A percentile compares a stretch with the other conserved stretches of the same genome.
phyloP scores from a whole-genome alignment of 2,888 invertebrate genomes.

The Morpho achilles region DNA sequence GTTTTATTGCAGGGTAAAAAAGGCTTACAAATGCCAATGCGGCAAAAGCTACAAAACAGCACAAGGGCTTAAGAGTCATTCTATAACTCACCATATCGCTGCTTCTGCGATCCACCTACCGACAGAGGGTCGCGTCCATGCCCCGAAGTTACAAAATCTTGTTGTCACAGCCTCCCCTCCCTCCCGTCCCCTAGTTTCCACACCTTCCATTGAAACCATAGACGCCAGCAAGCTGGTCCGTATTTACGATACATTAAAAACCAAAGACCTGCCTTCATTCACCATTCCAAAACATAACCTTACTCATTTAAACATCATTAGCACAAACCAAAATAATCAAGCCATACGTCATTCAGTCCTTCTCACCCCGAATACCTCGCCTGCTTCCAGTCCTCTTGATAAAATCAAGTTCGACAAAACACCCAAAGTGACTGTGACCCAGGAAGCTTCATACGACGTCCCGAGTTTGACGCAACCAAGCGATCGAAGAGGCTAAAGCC shows the following conservation, averaged over 20 bases:
- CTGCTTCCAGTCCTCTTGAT: constrained; percentile 50
- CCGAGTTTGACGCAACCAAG: constrained; percentile 28
- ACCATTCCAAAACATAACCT: constrained; percentile 64
- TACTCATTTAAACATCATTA: constrained; percentile 47
- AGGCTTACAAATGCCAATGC: constrained; percentile 90
- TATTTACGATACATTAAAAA: constrained; percentile 63
- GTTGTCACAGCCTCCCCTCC: constrained; percentile 67
- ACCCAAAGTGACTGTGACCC: constrained; percentile 53
- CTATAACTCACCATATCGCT: constrained; percentile 56
- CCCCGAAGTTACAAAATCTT: constrained; percentile 50
- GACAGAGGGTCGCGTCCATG: constrained; percentile 25
- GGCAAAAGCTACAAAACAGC: constrained; percentile 92
- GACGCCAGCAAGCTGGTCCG: constrained; percentile 63
- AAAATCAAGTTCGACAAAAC: constrained; percentile 50
- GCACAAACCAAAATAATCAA: constrained; percentile 34
- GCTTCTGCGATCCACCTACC: constrained; percentile 30
- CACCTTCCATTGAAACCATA: constrained; percentile 44
- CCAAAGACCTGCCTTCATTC: constrained; percentile 59
- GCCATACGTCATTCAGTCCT: constrained; percentile 51
- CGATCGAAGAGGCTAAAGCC: constrained; percentile 32
- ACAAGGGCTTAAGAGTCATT: constrained; percentile 88
- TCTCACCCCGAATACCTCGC: constrained; percentile 72
- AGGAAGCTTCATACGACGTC: constrained; percentile 40
- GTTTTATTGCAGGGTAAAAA: constrained; percentile 82
- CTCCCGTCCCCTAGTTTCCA: constrained; percentile 33